Base-by-base conservation (phyloP, 2,797 vertebrate genomes). In the Mus caroli region DNA sequence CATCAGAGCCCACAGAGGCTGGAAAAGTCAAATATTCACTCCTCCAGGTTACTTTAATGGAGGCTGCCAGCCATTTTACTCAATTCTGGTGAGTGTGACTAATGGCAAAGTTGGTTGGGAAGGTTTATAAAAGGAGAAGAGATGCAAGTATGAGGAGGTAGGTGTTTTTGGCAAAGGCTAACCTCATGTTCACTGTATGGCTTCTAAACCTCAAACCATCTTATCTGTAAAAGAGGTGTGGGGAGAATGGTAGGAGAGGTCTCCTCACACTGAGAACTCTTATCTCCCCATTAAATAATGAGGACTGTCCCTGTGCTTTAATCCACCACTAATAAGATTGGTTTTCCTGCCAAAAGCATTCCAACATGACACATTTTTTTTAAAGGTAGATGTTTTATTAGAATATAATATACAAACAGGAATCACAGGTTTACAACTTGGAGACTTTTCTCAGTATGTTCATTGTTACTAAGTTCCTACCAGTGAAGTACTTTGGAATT, bases 281-380 rank as follows among this genome's bases (percentile, higher is more conserved):
- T 37, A 80, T 28, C 10, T 76, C 28, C 24, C 83, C 84, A 31
- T 93, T 76, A 84, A 89, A 88, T 5, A 92, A 85, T 77, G 46
- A 40, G 40, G 20, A 58, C 79, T 52, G 54, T 2, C 12, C 52
- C 4, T 71, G n/a, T 64, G 69, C 24, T 82, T 89, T 83, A 92
- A 95, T 56, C 26, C 40, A 54, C 91, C 76, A 8, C 60, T 85
- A 37, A 37, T 34, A 6, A 92, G 87, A 75, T 60, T 91, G 62
- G 75, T 92, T 54, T 78, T 90, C 62, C 56, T 93, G 40, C 26
- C 15, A 10, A 91, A 95, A 87, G 2, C 43, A 88, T 96, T 94
- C 26, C 62, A 77, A 76, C 56, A 9, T 5, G 3, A 91, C 56
- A 87, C 0, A 69, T 50, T 50, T 77, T 52, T 91, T 80, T 82